phyloP scores from a whole-genome alignment of 1,140 invertebrate species.

The Drosophila orena region DNA sequence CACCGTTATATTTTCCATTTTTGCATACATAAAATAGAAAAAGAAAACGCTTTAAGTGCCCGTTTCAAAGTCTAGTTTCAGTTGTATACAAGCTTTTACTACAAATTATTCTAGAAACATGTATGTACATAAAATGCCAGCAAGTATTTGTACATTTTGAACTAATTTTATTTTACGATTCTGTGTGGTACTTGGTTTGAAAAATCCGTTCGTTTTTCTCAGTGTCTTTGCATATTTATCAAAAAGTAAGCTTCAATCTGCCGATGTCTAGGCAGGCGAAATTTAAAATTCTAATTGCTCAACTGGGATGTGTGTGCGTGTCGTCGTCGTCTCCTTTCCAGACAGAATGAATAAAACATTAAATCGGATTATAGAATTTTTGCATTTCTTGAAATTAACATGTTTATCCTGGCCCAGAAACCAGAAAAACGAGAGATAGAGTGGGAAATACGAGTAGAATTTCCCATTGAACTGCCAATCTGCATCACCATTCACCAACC shows the following conservation, averaged over 20 bases:
- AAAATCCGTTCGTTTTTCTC: neutral
- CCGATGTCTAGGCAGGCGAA: conserved; percentile 47
- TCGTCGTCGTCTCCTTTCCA: conserved; percentile 34
- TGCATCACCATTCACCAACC: too few species aligned
- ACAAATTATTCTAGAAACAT: neutral
- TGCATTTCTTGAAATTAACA: conserved; percentile 79
- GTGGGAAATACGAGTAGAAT: neutral
- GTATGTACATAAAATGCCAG: too few species aligned
- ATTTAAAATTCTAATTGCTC: conserved; percentile 81
- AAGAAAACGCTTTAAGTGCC: neutral
- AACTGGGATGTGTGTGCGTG: conserved; percentile 17
- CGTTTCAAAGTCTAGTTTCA: neutral
- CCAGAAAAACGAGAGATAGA: too few species aligned
- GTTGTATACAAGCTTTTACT: too few species aligned
- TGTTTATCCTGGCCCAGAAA: conserved; percentile 67
- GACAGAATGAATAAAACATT: conserved; percentile 80
- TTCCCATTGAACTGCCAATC: conserved; percentile 27
- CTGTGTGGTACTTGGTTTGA: neutral
- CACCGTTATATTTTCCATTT: neutral
- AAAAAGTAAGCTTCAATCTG: conserved; percentile 38
- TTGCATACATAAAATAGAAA: conserved; percentile 2
- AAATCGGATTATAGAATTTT: conserved; percentile 82
- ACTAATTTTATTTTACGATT: neutral
- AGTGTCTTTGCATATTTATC: conserved; percentile 2
- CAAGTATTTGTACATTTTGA: neutral